Evolutionary conservation across 2,797 vertebrate species (phyloP).

Genomic region (Chaetodon trifasciatus): DNA sequence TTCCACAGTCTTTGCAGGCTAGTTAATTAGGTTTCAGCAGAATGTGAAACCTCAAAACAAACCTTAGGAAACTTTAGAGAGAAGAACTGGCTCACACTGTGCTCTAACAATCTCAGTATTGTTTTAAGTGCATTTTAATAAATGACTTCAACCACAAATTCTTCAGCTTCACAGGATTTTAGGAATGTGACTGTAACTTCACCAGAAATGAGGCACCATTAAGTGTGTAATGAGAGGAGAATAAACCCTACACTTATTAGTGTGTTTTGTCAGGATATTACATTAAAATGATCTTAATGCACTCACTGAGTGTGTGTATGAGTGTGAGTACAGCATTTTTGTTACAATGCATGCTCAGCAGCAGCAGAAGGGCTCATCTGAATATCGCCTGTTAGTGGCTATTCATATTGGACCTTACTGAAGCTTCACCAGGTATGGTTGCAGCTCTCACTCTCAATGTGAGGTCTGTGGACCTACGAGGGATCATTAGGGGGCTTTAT

Average conservation of each 20-base stretch:
- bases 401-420: constrained; percentile 6
- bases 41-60: constrained; percentile 34
- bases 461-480: not conserved
- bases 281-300: constrained; percentile 28
- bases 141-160: constrained; percentile 13
- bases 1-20: constrained; percentile 19
- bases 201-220: constrained; percentile 38
- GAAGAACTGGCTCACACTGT: constrained; percentile 2
- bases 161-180: not conserved
- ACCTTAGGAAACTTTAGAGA: constrained; percentile 17
- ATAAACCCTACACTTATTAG: not conserved
- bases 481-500: not conserved
- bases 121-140: not conserved
- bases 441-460: not conserved
- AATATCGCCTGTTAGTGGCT: constrained; percentile 36
- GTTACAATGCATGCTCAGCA: constrained; percentile 36
- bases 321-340: constrained; percentile 28
- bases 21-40: constrained; percentile 54
- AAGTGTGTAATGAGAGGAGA: not conserved
- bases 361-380: constrained; percentile 56
- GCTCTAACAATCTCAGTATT: constrained; percentile 9
- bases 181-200: constrained; percentile 14
- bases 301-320: constrained; percentile 9
- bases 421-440: not conserved
- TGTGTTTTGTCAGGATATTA: constrained; percentile 29